phyloP scores from a whole-genome alignment of 1,140 invertebrate species.

The Aradophagus sp. region DNA sequence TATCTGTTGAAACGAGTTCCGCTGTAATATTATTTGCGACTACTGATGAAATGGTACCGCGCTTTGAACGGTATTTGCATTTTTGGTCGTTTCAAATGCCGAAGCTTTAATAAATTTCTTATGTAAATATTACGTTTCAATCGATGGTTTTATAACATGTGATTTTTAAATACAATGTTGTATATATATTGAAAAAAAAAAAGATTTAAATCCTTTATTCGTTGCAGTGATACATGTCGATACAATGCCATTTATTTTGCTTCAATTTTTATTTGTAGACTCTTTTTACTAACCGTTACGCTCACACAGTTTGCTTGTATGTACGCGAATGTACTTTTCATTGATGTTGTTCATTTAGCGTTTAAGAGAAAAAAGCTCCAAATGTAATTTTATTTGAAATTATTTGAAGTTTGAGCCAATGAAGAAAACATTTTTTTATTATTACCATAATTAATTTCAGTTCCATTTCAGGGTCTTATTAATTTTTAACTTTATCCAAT shows the following conservation, averaged over 20 bases:
- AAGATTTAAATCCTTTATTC: constrained; percentile 48
- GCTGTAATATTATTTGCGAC: constrained; percentile 35
- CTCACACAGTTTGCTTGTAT: constrained; percentile 20
- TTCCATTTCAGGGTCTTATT: too few relatives aligned
- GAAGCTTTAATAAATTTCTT: constrained; percentile 36
- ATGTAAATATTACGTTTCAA: constrained; percentile 41
- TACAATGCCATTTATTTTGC: constrained; percentile 22
- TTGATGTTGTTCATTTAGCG: neutral
- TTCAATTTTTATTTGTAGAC: constrained; percentile 5
- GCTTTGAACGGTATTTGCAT: constrained; percentile 16
- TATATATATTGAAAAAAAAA: constrained; percentile 54
- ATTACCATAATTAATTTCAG: too few relatives aligned
- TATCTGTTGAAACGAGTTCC: constrained; percentile 22
- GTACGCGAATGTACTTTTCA: constrained; percentile 1
- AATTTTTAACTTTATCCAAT: too few relatives aligned
- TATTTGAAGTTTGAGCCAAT: too few relatives aligned
- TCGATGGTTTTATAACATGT: constrained; percentile 43
- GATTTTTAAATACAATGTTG: constrained; percentile 47
- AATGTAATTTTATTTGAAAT: too few relatives aligned
- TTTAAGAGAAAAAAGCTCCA: too few relatives aligned
- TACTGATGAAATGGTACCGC: constrained; percentile 13
- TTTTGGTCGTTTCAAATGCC: constrained; percentile 24
- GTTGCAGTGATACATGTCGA: constrained; percentile 33
- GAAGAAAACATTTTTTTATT: too few relatives aligned
- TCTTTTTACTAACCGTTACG: constrained; percentile 31